A percentile compares a stretch with the other conserved stretches of the same genome.
phyloP scores from a whole-genome alignment of 1,140 invertebrate species.

The Apis dorsata region DNA sequence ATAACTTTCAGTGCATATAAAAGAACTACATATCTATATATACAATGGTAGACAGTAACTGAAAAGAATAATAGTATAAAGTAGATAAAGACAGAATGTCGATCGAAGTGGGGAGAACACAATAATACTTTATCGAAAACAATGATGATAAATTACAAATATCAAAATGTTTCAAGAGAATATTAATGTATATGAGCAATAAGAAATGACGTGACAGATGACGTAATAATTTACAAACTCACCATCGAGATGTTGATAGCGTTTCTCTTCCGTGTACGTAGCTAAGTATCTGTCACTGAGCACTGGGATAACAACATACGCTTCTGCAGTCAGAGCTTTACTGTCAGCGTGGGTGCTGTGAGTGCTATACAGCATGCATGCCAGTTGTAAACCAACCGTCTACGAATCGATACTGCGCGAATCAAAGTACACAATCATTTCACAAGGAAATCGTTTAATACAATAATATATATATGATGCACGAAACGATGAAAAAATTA shows the following conservation, averaged over 20 bases:
- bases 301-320: conserved; percentile 6
- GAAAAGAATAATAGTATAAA: background rate
- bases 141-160: background rate
- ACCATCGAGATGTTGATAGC: conserved; percentile 51
- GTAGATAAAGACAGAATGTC: background rate
- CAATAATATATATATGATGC: background rate
- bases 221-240: conserved; percentile 50
- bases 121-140: background rate
- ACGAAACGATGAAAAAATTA: background rate
- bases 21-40: background rate
- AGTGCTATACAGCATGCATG: background rate
- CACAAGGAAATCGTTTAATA: background rate
- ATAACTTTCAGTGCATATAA: background rate
- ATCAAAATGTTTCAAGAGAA: background rate
- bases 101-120: background rate
- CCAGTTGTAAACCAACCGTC: conserved; percentile 15
- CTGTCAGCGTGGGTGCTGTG: conserved; percentile 19
- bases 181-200: no score
- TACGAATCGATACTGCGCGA: conserved; percentile 36
- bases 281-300: background rate
- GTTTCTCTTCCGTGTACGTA: conserved; percentile 33
- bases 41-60: background rate
- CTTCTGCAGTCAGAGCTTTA: conserved; percentile 16
- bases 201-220: background rate
- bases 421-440: conserved; percentile 30